Conservation (phyloP, 2,113 vertebrate species). For the Pedionomus torquatus region DNA sequence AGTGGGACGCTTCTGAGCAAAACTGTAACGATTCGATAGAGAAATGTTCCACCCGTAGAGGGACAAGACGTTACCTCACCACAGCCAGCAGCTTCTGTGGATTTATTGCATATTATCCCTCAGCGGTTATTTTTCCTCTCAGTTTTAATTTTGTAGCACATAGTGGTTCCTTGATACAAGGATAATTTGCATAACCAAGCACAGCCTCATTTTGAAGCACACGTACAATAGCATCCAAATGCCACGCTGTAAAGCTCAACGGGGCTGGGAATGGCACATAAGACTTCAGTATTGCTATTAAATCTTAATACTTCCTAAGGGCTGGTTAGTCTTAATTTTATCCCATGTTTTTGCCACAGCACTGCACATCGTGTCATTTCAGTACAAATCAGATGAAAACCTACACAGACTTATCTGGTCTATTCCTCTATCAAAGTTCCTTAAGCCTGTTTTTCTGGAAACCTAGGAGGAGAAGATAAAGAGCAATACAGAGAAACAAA, state of each 20-base stretch:
- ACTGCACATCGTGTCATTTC: background rate
- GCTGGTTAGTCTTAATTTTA: slow-evolving; percentile 7
- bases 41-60: slow-evolving; percentile 4
- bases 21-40: background rate
- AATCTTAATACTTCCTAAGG: slow-evolving; percentile 30
- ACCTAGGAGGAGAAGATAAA: background rate
- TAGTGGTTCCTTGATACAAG: background rate
- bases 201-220: slow-evolving; percentile 24
- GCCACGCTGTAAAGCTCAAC: background rate
- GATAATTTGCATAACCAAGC: slow-evolving; percentile 48
- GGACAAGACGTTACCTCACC: slow-evolving; percentile 17
- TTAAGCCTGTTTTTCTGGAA: background rate
- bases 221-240: slow-evolving; percentile 9
- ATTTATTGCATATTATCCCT: slow-evolving; percentile 7
- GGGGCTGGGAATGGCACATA: background rate
- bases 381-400: background rate
- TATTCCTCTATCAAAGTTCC: background rate
- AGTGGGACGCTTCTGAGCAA: slow-evolving; percentile 5
- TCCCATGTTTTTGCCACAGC: background rate
- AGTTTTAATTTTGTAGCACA: slow-evolving; percentile 38
- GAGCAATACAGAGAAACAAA: background rate
- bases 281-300: slow-evolving; percentile 1
- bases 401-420: background rate
- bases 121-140: slow-evolving; percentile 25
- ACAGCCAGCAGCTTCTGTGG: slow-evolving; percentile 7